These are phyloP conservation scores for Atlantisia rogersi DNA, from an alignment of 2,113 vertebrate species.

Conservation along the genomic window DNA sequence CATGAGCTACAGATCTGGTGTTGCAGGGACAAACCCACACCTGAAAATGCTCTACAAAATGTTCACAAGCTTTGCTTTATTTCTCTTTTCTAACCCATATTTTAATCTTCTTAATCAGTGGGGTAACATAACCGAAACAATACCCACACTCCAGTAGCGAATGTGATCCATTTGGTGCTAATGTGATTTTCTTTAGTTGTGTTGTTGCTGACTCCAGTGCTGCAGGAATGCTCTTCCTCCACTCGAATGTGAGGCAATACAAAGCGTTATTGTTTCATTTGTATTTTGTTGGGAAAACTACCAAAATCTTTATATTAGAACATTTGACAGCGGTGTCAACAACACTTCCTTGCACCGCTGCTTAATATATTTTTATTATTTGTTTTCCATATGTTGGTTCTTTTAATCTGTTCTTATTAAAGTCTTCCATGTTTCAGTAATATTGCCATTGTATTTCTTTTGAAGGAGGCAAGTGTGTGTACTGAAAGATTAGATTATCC, in stretches of 20 bases:
- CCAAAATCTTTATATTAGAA: constrained; percentile 20
- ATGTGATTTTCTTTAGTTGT: not conserved
- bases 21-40: not conserved
- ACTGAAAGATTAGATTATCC: constrained; percentile 75
- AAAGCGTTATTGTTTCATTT: constrained; percentile 43
- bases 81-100: not conserved
- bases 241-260: not conserved
- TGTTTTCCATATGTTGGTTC: constrained; percentile 32
- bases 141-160: not conserved
- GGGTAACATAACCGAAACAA: not conserved
- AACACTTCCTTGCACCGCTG: constrained; percentile 50
- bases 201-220: not conserved
- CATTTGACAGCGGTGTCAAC: constrained; percentile 3
- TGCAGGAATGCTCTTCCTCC: not conserved
- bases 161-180: not conserved
- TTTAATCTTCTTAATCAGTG: not conserved
- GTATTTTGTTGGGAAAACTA: not conserved
- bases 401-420: constrained; percentile 61
- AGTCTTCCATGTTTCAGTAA: constrained; percentile 59
- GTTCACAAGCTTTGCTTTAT: not conserved
- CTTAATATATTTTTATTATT: constrained; percentile 72
- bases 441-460: constrained; percentile 56
- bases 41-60: not conserved
- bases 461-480: constrained; percentile 75
- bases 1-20: not conserved